These are phyloP conservation scores for Ophthalmolycus amberensis DNA, from an alignment of 2,113 vertebrate genomes.

Conservation along the genomic window DNA sequence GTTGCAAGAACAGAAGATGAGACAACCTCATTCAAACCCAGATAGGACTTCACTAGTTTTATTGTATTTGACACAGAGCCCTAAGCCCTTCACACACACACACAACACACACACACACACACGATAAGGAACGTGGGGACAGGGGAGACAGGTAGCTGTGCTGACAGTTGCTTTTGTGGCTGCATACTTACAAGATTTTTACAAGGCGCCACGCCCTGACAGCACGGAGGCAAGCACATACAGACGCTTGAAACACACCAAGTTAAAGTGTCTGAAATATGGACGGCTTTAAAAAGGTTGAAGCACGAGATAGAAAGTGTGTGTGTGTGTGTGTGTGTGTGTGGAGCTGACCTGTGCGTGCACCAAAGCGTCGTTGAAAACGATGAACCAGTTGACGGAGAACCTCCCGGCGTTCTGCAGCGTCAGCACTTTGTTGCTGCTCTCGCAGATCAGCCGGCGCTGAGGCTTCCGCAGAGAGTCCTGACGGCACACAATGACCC, in stretches of 20 bases:
- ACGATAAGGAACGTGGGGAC: background rate
- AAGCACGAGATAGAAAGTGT: background rate
- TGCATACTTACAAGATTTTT: slow-evolving; percentile 85
- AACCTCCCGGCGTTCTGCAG: slow-evolving; percentile 96
- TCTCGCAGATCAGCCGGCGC: slow-evolving; percentile 94
- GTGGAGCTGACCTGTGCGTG: slow-evolving; percentile 92
- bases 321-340: background rate
- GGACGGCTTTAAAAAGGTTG: background rate
- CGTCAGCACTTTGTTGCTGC: slow-evolving; percentile 93
- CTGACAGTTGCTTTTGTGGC: slow-evolving; percentile 26
- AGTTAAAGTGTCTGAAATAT: slow-evolving; percentile 36
- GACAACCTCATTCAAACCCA: background rate
- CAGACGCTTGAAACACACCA: slow-evolving; percentile 66
- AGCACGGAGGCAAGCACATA: slow-evolving; percentile 83
- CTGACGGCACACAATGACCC: slow-evolving; percentile 68
- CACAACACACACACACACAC: background rate
- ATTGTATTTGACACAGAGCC: slow-evolving; percentile 39
- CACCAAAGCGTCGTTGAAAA: slow-evolving; percentile 95
- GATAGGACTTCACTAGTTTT: background rate
- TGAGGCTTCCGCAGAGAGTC: slow-evolving; percentile 94
- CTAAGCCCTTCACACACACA: background rate
- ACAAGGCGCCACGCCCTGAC: slow-evolving; percentile 85
- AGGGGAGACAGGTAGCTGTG: slow-evolving; percentile 7
- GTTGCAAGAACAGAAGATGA: no score
- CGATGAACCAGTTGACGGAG: slow-evolving; percentile 99